Evolutionary conservation across 2,888 invertebrate species (phyloP).

Genomic region (Dolichopus griseipennis): DNA sequence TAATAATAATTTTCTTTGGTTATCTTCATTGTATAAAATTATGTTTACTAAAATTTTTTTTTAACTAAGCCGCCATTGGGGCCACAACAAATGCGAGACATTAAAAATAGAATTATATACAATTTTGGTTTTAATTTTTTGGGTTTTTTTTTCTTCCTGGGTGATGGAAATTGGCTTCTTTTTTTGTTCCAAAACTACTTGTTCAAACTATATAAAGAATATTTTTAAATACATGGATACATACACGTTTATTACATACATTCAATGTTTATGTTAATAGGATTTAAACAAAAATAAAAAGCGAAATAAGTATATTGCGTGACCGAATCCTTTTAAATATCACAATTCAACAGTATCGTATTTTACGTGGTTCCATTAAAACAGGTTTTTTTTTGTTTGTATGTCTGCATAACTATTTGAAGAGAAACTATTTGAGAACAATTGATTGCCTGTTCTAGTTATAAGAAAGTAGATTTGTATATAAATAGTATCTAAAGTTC

Average conservation of each 20-base stretch:
- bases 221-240: neutral
- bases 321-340: neutral
- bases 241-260: neutral
- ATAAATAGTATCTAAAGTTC: no score
- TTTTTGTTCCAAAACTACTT: neutral
- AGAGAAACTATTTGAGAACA: no score
- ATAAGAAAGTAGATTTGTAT: no score
- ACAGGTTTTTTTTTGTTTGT: neutral
- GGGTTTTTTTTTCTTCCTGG: no score
- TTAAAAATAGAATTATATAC: neutral
- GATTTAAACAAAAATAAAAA: neutral
- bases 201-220: neutral
- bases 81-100: neutral
- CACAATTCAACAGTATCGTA: neutral
- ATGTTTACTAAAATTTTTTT: neutral
- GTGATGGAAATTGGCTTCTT: neutral
- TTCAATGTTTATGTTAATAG: neutral
- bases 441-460: no score
- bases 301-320: neutral
- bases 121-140: no score
- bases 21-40: slow-evolving; percentile 1
- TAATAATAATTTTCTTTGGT: neutral
- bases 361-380: neutral
- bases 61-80: neutral
- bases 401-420: no score